Evolutionary conservation across 2,113 vertebrate species (phyloP), one percentile per base, ranked within the genome.

Genomic region (Corydoras sp.): DNA sequence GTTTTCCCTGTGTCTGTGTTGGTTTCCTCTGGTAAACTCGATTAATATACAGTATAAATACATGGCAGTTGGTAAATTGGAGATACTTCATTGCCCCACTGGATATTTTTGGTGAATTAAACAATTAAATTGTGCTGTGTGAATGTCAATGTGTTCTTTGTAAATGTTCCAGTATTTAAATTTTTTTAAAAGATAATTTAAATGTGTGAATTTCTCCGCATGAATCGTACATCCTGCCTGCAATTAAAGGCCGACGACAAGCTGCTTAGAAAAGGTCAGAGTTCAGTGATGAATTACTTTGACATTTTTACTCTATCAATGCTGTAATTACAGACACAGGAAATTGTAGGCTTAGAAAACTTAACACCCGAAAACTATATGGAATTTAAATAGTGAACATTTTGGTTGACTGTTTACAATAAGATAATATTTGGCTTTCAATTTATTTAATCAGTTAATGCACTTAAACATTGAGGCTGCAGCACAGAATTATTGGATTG

Each of bases 221-320:
- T 12, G 15, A 32, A 48, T 68, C 18, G 61, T 68, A 62, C 31
- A 62, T 15, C n/a, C 58, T 61, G 58, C 12, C 29, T 18, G 10
- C 43, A 65, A 64, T 67, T 73, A 51, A 53, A 15, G 18, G 0
- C 8, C 32, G 4, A 67, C 30, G 48, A 65, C 63, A 55, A 65
- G 60, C 50, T 56, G 18, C 10, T 64, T 65, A 64, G 13, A 50
- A 49, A 65, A 56, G 53, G 62, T 4, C 29, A 35, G 48, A 59
- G 43, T 51, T 51, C 14, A 67, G 12, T 66, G 64, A 35, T 73
- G 29, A 59, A 65, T 65, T 58, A 58, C 56, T 73, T 18, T 66
- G 35, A 12, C 32, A 65, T 65, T 69, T 58, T 48, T 35, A 69
- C 35, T 59, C 55, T 6, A 59, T 29, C 56, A 49, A 48, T 9